Percentiles rank a stretch among this genome's conserved stretches.
phyloP scores from a whole-genome alignment of 1,140 invertebrate species.

The Glomeris maerens region DNA sequence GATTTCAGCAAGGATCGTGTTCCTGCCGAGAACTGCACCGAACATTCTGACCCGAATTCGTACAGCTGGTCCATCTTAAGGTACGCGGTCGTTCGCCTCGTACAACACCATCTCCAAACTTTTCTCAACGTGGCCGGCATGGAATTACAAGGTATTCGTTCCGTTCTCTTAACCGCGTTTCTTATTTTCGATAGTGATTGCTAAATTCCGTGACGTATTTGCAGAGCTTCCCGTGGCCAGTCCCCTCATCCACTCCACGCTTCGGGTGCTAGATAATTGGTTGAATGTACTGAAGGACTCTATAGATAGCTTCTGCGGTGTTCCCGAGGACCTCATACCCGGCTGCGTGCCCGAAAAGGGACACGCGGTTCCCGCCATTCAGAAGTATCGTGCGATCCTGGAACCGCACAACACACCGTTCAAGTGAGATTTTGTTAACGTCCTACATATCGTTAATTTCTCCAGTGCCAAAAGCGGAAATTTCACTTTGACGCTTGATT shows the following conservation, averaged over 20 bases:
- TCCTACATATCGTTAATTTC: background rate
- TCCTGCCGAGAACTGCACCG: conserved; percentile 33
- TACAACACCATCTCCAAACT: conserved; percentile 59
- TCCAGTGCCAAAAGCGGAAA: background rate
- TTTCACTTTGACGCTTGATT: conserved; percentile 9
- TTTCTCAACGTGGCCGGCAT: conserved; percentile 74
- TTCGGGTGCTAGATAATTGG: conserved; percentile 78
- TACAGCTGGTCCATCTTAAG: conserved; percentile 91
- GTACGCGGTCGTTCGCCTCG: conserved; percentile 67
- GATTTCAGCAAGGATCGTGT: conserved; percentile 15
- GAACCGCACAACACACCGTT: conserved; percentile 94
- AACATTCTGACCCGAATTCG: conserved; percentile 80
- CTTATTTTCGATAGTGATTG: background rate
- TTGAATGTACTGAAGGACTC: conserved; percentile 60
- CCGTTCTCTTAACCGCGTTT: background rate
- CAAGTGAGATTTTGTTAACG: conserved; percentile 38
- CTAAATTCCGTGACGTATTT: conserved; percentile 14
- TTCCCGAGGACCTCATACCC: conserved; percentile 64
- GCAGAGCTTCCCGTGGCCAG: conserved; percentile 82
- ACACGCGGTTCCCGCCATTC: conserved; percentile 57
- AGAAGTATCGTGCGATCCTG: conserved; percentile 82
- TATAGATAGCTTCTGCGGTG: conserved; percentile 53
- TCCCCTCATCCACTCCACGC: conserved; percentile 75
- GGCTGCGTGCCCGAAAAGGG: conserved; percentile 62
- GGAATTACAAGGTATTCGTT: conserved; percentile 62